These are phyloP conservation scores for Prionace glauca DNA, from an alignment of 2,797 vertebrate genomes.

Conservation along the genomic window DNA sequence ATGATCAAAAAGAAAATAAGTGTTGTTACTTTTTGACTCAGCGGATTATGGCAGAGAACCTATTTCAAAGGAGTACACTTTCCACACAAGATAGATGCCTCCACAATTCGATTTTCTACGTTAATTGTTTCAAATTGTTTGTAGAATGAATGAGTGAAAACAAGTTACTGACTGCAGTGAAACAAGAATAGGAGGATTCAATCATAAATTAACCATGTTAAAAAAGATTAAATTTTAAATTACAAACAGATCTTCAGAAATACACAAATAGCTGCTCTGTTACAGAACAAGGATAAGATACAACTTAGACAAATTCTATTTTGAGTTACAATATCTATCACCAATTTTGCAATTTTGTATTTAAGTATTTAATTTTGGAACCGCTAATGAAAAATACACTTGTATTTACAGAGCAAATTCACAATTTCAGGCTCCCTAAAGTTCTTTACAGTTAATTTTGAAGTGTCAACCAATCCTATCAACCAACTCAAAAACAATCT, in stretches of 20 bases:
- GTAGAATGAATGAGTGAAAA: neutral
- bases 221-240: neutral
- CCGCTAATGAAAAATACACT: neutral
- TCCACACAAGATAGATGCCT: neutral
- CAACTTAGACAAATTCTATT: neutral
- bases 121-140: neutral
- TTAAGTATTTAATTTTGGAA: neutral
- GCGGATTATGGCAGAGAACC: neutral
- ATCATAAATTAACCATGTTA: neutral
- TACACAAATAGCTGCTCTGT: neutral
- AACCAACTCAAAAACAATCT: too few relatives aligned
- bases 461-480: too few relatives aligned
- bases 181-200: neutral
- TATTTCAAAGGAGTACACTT: neutral
- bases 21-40: neutral
- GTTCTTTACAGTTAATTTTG: neutral
- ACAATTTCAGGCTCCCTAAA: neutral
- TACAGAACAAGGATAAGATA: neutral
- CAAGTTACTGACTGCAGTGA: neutral
- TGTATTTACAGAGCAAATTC: neutral
- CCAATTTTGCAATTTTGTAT: neutral
- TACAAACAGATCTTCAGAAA: neutral
- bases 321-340: neutral
- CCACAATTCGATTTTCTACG: neutral
- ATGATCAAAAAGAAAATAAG: too few relatives aligned